These are phyloP conservation scores for Polia nebulosa DNA, from an alignment of 2,888 invertebrate species.

Conservation along the genomic window DNA sequence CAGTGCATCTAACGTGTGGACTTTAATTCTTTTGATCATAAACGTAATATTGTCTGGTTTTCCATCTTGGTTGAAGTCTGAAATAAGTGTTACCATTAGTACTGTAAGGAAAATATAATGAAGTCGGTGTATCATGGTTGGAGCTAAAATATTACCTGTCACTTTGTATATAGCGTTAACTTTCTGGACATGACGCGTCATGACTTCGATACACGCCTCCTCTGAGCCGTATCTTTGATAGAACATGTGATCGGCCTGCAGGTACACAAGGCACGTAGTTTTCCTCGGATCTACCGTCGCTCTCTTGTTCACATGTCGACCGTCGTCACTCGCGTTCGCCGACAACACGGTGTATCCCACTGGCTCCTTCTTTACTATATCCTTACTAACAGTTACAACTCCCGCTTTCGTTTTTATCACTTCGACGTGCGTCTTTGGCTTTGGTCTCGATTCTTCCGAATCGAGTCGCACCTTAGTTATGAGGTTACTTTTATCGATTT, in stretches of 20 bases:
- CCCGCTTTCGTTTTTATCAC: constrained; percentile 93
- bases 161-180: constrained; percentile 97
- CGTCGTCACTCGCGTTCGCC: constrained; percentile 89
- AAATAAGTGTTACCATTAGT: constrained; percentile 64
- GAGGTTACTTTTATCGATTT: constrained; percentile 89
- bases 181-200: constrained; percentile 98
- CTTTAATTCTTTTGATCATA: constrained; percentile 98
- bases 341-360: constrained; percentile 87
- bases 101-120: constrained; percentile 24
- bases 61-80: constrained; percentile 98
- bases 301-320: constrained; percentile 92
- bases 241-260: constrained; percentile 99
- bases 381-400: constrained; percentile 92
- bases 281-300: constrained; percentile 96
- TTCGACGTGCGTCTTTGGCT: constrained; percentile 93
- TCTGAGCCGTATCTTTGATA: constrained; percentile 98
- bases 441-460: constrained; percentile 90
- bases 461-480: constrained; percentile 90
- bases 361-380: constrained; percentile 92
- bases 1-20: constrained; percentile 96
- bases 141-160: constrained; percentile 92
- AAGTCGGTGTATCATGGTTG: constrained; percentile 9
- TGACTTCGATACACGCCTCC: constrained; percentile 98
- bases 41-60: constrained; percentile 98
- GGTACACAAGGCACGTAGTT: constrained; percentile 98